Base-by-base conservation (phyloP, 2,888 invertebrate genomes). In the Sturmia bella region DNA sequence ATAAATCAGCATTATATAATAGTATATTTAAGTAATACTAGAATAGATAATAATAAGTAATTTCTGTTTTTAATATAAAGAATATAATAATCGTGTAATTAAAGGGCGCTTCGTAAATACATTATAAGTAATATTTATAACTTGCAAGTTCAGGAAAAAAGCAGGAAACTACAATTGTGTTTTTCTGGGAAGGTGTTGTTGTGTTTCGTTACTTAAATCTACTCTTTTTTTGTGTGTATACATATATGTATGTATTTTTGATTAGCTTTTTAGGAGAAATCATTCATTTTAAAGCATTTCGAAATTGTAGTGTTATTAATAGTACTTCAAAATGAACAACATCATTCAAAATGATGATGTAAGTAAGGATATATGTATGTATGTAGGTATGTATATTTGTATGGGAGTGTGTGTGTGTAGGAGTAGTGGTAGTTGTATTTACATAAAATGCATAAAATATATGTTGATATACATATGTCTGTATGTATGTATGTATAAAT, bases 381-480 rank as follows among this genome's bases (percentile, higher is more conserved):
- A 48, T 75, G 45, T 72, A 57, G 43, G 45, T 48, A 39, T 50
- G 21, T 52, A 13, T 70, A 12, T 57, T 39, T 17, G 12, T 37
- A 27, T 57, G 11, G 57, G 17, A 41, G 6, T 9, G 11, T 45
- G 15, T 56, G 13, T 64, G 19, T 66, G 52, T 74, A 41, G 63
- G 63, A 70, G 74, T 59, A 48, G 48, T 74, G 69, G 21, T 21
- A 48, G 64, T 59, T 77, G 56, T 82, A 82, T 82, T 77, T 81
- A 81, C 77, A 81, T 81, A 81, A 82, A 74, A 78, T 74, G 73
- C 74, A 82, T 76, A 66, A 76, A 76, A 80, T 75, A 76, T 66
- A 63, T 32, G 7, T 32, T 32, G 50, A 39, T 59, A 48, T 39
- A 27, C 66, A 48, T 70, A 50, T 70, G 56, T 32, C 63, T 66